These are phyloP conservation scores for Clarias pachynema DNA, from an alignment of 2,797 vertebrate species.

Conservation along the genomic window DNA sequence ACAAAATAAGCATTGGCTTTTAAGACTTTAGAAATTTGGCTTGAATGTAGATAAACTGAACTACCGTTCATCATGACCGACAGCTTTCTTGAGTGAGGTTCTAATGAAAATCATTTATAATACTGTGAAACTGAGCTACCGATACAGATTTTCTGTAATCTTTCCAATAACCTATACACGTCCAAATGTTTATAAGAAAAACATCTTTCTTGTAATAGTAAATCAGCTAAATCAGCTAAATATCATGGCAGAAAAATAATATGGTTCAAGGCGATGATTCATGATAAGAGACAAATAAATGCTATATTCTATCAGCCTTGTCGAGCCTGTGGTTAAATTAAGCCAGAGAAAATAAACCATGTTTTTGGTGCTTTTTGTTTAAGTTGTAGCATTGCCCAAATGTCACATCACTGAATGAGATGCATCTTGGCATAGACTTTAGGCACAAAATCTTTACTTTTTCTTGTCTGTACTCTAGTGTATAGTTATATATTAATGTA, in stretches of 20 bases:
- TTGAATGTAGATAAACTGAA: constrained; percentile 15
- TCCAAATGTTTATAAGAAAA: background rate
- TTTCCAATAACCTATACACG: background rate
- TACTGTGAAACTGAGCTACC: background rate
- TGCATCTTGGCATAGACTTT: background rate
- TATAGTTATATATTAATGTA: background rate
- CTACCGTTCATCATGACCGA: constrained; percentile 7
- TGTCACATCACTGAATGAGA: background rate
- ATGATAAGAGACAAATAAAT: constrained; percentile 17
- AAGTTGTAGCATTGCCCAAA: constrained; percentile 1
- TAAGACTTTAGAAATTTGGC: constrained; percentile 19
- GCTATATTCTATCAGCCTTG: background rate
- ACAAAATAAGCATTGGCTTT: constrained; percentile 45
- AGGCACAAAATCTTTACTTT: constrained; percentile 1
- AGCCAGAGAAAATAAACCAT: constrained; percentile 19
- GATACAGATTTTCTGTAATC: background rate
- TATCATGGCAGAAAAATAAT: background rate
- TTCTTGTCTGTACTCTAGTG: background rate
- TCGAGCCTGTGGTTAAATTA: constrained; percentile 6
- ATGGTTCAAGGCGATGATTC: background rate
- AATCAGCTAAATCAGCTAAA: background rate
- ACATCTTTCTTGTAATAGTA: background rate
- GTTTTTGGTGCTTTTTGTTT: constrained; percentile 27
- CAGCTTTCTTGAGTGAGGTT: background rate
- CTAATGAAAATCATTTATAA: background rate